These are phyloP conservation scores for Drosophila quinaria DNA, from an alignment of 2,888 invertebrate genomes.

Conservation along the genomic window DNA sequence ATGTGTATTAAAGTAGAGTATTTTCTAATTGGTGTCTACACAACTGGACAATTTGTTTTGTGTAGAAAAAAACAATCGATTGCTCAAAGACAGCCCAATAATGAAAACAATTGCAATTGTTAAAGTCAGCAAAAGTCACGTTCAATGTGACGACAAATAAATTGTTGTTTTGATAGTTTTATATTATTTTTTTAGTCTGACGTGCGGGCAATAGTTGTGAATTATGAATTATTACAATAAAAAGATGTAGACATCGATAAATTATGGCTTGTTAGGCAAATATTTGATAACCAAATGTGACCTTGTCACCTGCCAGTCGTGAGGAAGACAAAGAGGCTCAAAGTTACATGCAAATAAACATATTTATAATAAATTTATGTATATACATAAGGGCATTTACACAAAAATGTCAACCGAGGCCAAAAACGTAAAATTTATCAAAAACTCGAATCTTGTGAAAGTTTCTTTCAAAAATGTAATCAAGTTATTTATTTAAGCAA, in stretches of 20 bases:
- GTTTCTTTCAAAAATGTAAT: too few species aligned
- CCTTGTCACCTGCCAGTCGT: constrained; percentile 54
- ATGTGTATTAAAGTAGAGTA: constrained; percentile 7
- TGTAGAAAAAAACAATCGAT: constrained; percentile 22
- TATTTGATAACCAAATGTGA: constrained; percentile 50
- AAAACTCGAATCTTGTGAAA: too few species aligned
- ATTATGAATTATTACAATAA: constrained; percentile 44
- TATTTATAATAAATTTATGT: neutral
- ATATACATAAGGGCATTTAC: too few species aligned
- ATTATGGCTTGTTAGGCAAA: constrained; percentile 48
- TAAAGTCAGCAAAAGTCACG: constrained; percentile 58
- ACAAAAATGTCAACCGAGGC: too few species aligned
- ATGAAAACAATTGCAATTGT: constrained; percentile 51
- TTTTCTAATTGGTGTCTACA: constrained; percentile 5
- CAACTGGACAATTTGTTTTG: constrained; percentile 19
- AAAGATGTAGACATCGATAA: constrained; percentile 46
- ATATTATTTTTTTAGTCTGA: constrained; percentile 26
- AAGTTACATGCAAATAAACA: constrained; percentile 8
- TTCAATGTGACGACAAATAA: constrained; percentile 52
- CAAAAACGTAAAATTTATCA: too few species aligned
- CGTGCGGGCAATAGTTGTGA: constrained; percentile 29
- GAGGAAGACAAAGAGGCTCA: constrained; percentile 10
- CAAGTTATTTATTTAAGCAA: too few species aligned
- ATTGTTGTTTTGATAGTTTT: constrained; percentile 21
- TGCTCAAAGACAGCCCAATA: constrained; percentile 32